Evolutionary conservation across 2,113 vertebrate genomes (phyloP).

Genomic region (Chionodraco myersi): DNA sequence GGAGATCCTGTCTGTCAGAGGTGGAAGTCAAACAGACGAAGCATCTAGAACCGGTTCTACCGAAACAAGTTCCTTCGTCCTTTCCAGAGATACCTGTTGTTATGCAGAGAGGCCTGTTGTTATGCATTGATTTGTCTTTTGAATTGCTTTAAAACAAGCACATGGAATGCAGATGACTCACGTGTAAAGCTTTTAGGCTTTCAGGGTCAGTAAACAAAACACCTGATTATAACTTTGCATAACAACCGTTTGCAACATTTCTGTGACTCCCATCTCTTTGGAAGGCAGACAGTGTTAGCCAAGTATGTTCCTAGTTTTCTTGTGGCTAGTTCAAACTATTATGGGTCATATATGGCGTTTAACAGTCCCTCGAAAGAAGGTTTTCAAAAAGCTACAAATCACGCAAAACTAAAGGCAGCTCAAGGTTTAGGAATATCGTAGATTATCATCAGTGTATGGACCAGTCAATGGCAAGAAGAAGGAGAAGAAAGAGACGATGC

Average conservation of each 20-base stretch:
- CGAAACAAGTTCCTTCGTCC: neutral
- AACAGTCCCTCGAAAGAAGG: neutral
- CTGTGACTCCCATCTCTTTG: neutral
- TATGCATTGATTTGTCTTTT: neutral
- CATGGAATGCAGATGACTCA: neutral
- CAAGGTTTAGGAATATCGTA: too few species aligned
- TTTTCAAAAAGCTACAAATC: neutral
- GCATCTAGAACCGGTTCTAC: constrained; percentile 36
- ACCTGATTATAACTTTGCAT: neutral
- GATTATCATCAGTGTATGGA: too few species aligned
- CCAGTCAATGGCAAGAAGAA: too few species aligned
- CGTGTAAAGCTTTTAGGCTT: neutral
- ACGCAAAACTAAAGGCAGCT: neutral
- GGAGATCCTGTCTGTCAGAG: constrained; percentile 62
- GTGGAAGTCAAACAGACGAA: constrained; percentile 38
- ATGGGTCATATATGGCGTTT: neutral
- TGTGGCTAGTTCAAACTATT: neutral
- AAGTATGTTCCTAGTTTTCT: neutral
- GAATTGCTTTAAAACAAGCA: neutral
- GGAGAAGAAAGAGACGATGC: too few species aligned
- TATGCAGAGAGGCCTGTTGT: neutral
- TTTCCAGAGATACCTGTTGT: neutral
- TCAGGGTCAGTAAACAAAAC: neutral
- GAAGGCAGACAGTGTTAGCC: neutral
- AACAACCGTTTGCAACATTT: neutral